Conservation (phyloP, 2,797 vertebrate genomes). For the Brachymystax lenok region DNA sequence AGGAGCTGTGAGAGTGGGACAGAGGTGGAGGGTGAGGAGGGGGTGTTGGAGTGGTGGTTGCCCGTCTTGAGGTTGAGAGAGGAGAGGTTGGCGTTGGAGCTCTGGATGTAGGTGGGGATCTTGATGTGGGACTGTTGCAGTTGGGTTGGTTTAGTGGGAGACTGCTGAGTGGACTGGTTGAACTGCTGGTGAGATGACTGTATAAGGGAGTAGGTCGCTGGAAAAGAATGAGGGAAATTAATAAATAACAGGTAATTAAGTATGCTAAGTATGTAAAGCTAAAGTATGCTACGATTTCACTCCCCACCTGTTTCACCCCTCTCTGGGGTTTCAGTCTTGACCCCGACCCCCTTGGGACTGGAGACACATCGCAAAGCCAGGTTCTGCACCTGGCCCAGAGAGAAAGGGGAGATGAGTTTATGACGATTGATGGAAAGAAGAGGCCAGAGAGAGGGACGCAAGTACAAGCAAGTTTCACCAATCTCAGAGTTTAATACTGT, state of each 20-base stretch:
- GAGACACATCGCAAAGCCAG: constrained; percentile 85
- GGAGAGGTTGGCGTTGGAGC: constrained; percentile 42
- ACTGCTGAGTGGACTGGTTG: constrained; percentile 37
- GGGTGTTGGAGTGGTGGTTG: constrained; percentile 54
- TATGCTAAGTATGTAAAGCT: background rate
- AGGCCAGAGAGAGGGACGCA: background rate
- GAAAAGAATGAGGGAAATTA: background rate
- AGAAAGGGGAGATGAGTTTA: background rate
- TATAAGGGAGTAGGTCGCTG: constrained; percentile 82
- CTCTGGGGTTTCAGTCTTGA: constrained; percentile 74
- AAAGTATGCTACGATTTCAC: too few relatives aligned
- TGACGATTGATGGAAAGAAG: background rate
- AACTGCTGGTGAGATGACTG: constrained; percentile 40
- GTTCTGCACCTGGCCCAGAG: constrained; percentile 84
- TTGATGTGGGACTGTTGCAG: constrained; percentile 74
- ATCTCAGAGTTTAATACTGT: background rate
- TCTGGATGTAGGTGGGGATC: constrained; percentile 74
- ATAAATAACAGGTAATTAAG: background rate
- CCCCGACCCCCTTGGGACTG: constrained; percentile 70
- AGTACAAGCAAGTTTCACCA: background rate
- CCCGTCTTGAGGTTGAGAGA: constrained; percentile 62
- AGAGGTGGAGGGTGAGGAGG: constrained; percentile 63
- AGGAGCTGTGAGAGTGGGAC: constrained; percentile 77
- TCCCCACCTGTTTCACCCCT: constrained; percentile 72
- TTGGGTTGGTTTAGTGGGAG: constrained; percentile 65